Conservation (phyloP, 2,888 invertebrate genomes). For the Amaurobius ferox region DNA sequence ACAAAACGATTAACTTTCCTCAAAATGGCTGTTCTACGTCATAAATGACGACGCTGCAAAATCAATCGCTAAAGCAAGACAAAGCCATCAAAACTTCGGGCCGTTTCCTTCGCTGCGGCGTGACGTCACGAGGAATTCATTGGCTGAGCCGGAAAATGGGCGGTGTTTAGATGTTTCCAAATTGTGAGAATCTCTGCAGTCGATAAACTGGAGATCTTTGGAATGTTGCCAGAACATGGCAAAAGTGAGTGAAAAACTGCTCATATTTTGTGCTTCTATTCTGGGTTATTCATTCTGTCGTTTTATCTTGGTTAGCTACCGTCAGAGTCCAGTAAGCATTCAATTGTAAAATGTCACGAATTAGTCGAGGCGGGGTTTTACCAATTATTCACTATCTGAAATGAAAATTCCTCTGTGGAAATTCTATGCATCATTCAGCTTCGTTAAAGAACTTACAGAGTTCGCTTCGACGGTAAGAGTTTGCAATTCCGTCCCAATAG, state of each 20-base stretch:
- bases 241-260: conserved; percentile 9
- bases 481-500: no score
- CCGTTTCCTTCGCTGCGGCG: background rate
- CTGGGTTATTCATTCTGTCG: conserved; percentile 3
- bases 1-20: background rate
- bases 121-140: background rate
- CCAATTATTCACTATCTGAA: background rate
- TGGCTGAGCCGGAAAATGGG: background rate
- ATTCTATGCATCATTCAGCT: no score
- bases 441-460: no score
- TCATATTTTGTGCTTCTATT: background rate
- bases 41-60: background rate
- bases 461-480: no score
- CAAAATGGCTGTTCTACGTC: conserved; percentile 11
- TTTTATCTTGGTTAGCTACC: background rate
- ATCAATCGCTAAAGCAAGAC: conserved; percentile 3
- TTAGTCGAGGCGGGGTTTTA: background rate
- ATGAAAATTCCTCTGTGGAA: no score
- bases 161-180: background rate
- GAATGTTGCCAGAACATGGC: background rate
- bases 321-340: background rate
- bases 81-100: conserved; percentile 14
- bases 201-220: conserved; percentile 8
- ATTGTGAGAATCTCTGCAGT: conserved; percentile 11
- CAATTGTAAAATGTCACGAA: background rate